phyloP scores from a whole-genome alignment of 1,140 invertebrate genomes.

The Hydropsyche tenuis region DNA sequence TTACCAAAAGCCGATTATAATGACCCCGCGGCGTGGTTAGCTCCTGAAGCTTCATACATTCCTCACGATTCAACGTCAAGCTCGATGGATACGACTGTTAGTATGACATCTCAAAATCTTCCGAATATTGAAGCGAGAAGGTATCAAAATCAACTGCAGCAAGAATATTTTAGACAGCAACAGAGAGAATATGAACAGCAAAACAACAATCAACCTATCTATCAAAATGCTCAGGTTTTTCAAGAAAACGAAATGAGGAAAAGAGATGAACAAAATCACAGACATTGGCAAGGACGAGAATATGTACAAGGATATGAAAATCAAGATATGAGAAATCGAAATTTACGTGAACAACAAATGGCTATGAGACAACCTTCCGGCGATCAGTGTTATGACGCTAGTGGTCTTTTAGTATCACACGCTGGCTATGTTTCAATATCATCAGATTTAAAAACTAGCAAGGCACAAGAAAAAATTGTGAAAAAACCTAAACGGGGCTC shows the following conservation, averaged over 20 bases:
- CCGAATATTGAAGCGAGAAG: constrained; percentile 66
- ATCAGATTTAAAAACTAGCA: constrained; percentile 67
- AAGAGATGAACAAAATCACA: constrained; percentile 54
- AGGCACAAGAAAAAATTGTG: constrained; percentile 64
- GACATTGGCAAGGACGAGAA: constrained; percentile 57
- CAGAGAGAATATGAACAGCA: constrained; percentile 55
- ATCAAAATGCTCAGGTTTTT: constrained; percentile 55
- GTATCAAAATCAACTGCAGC: constrained; percentile 65
- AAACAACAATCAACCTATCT: constrained; percentile 52
- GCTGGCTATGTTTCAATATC: constrained; percentile 83
- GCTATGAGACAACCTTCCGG: constrained; percentile 47
- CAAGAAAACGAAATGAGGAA: constrained; percentile 54
- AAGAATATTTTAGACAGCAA: constrained; percentile 63
- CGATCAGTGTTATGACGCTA: constrained; percentile 61
- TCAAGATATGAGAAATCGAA: constrained; percentile 58
- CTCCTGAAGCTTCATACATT: constrained; percentile 64
- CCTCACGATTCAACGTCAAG: constrained; percentile 65
- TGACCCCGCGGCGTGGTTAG: constrained; percentile 67
- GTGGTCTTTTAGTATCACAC: constrained; percentile 77
- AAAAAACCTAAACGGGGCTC: constrained; percentile 77
- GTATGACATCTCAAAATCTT: constrained; percentile 67
- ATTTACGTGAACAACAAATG: constrained; percentile 56
- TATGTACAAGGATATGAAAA: constrained; percentile 54
- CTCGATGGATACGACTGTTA: constrained; percentile 67
- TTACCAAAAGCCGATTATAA: constrained; percentile 64